phyloP scores from a whole-genome alignment of 2,113 vertebrate species.

The Carassius auratus region DNA sequence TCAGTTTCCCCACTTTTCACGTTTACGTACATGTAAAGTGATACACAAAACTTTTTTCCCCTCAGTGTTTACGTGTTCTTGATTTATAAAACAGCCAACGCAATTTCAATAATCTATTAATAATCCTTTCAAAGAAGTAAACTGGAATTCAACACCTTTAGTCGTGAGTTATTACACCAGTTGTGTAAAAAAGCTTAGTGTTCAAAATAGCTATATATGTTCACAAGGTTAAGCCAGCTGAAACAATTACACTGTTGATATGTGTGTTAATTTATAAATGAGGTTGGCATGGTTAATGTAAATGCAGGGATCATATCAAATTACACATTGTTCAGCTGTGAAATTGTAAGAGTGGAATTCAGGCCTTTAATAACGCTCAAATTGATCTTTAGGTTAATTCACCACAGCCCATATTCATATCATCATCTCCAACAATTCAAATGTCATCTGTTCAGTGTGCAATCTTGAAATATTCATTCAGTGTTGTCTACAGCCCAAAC shows the following conservation, averaged over 20 bases:
- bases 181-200: too few species aligned
- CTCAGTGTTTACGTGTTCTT: neutral
- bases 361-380: slow-evolving; percentile 34
- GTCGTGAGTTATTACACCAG: neutral
- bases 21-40: too few species aligned
- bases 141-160: neutral
- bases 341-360: slow-evolving; percentile 26
- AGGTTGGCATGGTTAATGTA: slow-evolving; percentile 49
- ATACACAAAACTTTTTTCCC: too few species aligned
- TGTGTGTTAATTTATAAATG: slow-evolving; percentile 56
- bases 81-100: neutral
- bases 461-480: slow-evolving; percentile 18
- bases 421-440: slow-evolving; percentile 28
- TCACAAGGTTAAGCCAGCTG: neutral
- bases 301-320: neutral
- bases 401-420: slow-evolving; percentile 14
- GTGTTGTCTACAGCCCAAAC: slow-evolving; percentile 1
- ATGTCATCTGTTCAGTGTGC: slow-evolving; percentile 35
- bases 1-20: neutral
- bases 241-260: slow-evolving; percentile 14
- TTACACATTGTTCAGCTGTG: slow-evolving; percentile 26
- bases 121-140: neutral
- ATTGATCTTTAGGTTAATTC: slow-evolving; percentile 28
- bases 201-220: neutral
- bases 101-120: neutral